Evolutionary conservation across 1,140 invertebrate species (phyloP), one percentile per base, ranked within the genome.

Genomic region (Lepidotrigona ventralis): DNA sequence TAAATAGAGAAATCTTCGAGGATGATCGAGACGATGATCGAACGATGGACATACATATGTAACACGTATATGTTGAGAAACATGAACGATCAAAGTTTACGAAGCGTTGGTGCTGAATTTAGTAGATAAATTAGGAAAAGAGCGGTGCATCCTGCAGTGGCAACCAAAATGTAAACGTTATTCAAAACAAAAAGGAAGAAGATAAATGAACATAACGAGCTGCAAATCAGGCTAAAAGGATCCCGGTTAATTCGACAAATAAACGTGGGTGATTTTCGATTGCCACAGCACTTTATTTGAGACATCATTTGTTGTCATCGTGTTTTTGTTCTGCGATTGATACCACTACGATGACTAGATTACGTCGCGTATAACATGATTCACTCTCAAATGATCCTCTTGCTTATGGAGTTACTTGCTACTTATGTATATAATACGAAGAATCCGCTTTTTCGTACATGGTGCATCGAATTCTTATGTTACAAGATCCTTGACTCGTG

Each of bases 241-340:
- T 83, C 68, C 58, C 68, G 53, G 86, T 69, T 87, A 63, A 75
- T 72, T 73, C 86, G 82, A 73, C 81, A 77, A 88, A 75, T 88
- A 88, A 88, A 88, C 69, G 86, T 63, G 72, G 79, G 51, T 75
- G 84, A 87, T 51, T 78, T 87, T 85, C 39, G 75, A 85, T 88
- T 88, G 86, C 85, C 77, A 87, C 85, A 86, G 85, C 85, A 83
- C 79, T 87, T 88, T 79, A 76, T 87, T 88, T 79, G 82, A 88
- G 86, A 88, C 58, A 85, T 87, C 78, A 86, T 75, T 83, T 60
- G 33, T 85, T 84, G 81, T 84, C 74, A 80, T 69, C 75, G 63
- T 86, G 85, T 86, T 79, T 72, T 46, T n/a, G 23, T 60, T 69
- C 69, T 79, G 54, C 64, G 53, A 73, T 46, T 46, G 72, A 86